Evolutionary conservation across 2,113 vertebrate genomes (phyloP).

Genomic region (Poeciliopsis turrubarensis): DNA sequence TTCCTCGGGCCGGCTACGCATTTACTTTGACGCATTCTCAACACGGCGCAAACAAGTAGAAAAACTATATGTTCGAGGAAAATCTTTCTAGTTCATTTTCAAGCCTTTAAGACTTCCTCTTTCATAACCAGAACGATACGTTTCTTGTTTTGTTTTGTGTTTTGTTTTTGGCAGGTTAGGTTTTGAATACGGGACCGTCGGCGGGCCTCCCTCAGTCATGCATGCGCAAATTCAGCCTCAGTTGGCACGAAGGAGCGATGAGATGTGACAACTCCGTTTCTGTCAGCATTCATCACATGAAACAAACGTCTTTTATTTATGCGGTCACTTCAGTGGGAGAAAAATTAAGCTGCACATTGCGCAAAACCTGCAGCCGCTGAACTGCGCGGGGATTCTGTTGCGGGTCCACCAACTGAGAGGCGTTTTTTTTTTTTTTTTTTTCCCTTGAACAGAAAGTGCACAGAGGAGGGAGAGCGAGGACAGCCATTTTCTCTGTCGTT

Average conservation of each 20-base stretch:
- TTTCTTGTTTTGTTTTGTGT: neutral
- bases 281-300: neutral
- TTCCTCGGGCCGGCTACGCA: neutral
- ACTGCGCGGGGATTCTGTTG: neutral
- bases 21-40: neutral
- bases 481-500: slow-evolving; percentile 75
- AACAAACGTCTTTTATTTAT: neutral
- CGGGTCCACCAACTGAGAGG: neutral
- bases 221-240: neutral
- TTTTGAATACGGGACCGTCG: too few species aligned
- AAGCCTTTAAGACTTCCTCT: neutral
- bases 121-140: neutral
- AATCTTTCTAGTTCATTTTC: neutral
- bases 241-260: neutral
- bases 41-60: neutral
- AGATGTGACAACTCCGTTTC: neutral
- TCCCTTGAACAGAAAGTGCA: slow-evolving; percentile 27
- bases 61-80: neutral
- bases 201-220: neutral
- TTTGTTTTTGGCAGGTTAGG: neutral
- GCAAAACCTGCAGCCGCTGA: neutral
- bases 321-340: neutral
- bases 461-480: slow-evolving; percentile 42
- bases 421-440: slow-evolving; percentile 1
- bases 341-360: neutral